These are phyloP conservation scores for Hydropotes inermis DNA, from an alignment of 2,113 vertebrate species.

Conservation along the genomic window DNA sequence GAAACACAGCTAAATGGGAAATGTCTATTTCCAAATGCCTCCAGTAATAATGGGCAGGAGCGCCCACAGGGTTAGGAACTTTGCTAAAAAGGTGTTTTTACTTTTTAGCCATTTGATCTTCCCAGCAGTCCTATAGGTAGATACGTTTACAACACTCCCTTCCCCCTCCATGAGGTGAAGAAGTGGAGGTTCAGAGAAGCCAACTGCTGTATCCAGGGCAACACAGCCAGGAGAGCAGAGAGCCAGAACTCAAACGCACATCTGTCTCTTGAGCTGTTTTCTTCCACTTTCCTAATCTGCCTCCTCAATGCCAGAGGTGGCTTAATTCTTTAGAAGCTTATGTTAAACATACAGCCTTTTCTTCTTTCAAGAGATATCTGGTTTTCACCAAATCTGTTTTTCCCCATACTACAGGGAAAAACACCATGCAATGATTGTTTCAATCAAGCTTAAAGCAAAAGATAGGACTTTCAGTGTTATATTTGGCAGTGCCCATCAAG, in stretches of 20 bases:
- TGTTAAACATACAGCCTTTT: background rate
- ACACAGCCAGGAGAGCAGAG: background rate
- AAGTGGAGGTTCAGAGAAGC: background rate
- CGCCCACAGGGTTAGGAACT: no score
- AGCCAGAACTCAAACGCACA: background rate
- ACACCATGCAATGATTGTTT: background rate
- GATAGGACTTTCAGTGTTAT: background rate
- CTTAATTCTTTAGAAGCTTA: background rate
- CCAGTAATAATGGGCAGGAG: background rate
- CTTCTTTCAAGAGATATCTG: background rate
- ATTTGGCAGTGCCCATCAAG: background rate
- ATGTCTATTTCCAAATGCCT: background rate
- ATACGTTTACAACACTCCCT: background rate
- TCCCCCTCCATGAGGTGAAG: background rate
- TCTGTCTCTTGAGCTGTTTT: background rate
- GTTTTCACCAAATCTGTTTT: background rate
- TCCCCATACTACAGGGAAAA: background rate
- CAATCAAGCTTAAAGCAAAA: conserved; percentile 20
- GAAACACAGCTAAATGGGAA: background rate
- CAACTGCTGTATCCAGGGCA: background rate
- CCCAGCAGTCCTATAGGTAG: background rate
- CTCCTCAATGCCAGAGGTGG: background rate
- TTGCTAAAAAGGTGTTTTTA: background rate
- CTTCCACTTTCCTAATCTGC: background rate
- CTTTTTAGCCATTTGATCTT: background rate